These are phyloP conservation scores for Aix galericulata DNA, from an alignment of 2,113 vertebrate genomes.

Conservation along the genomic window DNA sequence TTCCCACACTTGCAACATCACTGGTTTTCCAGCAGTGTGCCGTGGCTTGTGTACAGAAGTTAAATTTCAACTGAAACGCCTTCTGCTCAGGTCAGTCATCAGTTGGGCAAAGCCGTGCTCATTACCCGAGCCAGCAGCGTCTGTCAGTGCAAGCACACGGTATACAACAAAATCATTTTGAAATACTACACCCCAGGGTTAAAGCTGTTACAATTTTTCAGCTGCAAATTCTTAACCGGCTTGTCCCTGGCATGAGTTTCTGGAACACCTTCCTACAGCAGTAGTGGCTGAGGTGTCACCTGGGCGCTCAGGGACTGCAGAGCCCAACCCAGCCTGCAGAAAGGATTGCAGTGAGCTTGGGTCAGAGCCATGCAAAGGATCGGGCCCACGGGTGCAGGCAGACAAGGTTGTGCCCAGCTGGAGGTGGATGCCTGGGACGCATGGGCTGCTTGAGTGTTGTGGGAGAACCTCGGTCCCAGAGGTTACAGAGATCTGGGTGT, in stretches of 20 bases:
- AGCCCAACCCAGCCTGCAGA: background rate
- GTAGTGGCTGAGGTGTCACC: background rate
- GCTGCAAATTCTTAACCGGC: conserved; percentile 5
- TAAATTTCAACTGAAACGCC: conserved; percentile 50
- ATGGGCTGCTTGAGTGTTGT: background rate
- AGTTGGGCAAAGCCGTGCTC: conserved; percentile 28
- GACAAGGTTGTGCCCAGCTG: rapidly evolving
- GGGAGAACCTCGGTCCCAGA: background rate
- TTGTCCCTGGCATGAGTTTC: background rate
- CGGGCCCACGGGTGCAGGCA: background rate
- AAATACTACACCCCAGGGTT: conserved; percentile 6
- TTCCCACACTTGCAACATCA: conserved; percentile 59
- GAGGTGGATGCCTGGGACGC: background rate
- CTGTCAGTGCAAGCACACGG: background rate
- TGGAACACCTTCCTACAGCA: background rate
- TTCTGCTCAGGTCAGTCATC: conserved; percentile 39
- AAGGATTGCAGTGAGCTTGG: background rate
- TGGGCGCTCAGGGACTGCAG: background rate
- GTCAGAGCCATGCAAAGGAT: background rate
- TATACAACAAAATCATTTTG: background rate
- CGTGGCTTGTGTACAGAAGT: conserved; percentile 15
- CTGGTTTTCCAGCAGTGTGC: conserved; percentile 40
- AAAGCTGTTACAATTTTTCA: background rate
- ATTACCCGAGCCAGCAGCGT: background rate
- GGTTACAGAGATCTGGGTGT: background rate